phyloP scores from a whole-genome alignment of 30 jellyfish, hydroid and myxozoan genomes.

The Mastigias papua region DNA sequence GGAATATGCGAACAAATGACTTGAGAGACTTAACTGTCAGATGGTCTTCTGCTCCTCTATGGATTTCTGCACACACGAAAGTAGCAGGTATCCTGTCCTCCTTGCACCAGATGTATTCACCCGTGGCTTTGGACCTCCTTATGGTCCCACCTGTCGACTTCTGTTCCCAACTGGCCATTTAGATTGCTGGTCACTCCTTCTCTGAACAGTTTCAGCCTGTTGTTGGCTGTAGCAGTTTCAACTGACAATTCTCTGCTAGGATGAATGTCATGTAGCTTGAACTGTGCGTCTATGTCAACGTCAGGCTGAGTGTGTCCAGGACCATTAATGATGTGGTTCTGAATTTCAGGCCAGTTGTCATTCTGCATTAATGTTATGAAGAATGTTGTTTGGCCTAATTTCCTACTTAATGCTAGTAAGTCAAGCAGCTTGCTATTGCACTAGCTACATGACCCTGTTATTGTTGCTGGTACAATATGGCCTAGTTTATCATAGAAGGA shows the following conservation, averaged over 20 bases:
- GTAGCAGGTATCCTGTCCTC: no score
- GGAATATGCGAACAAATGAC: neutral
- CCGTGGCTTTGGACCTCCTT: slow-evolving; percentile 1
- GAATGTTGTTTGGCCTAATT: no score
- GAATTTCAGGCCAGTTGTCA: neutral
- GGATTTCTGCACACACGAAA: no score
- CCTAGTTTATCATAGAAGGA: no score
- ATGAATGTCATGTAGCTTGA: no score
- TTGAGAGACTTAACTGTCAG: neutral
- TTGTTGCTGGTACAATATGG: neutral
- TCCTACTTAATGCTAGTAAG: neutral
- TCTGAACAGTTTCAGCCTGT: neutral
- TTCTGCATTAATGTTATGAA: neutral
- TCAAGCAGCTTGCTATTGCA: neutral
- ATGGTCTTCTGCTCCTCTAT: no score
- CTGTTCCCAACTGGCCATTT: neutral
- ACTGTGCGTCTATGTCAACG: neutral
- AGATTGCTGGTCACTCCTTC: neutral
- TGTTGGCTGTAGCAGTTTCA: neutral
- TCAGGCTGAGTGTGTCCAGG: no score
- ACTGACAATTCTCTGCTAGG: no score
- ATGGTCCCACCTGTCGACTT: neutral
- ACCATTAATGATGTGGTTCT: slow-evolving; percentile 17
- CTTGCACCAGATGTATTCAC: no score
- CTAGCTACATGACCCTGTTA: neutral